A percentile compares a stretch with the other conserved stretches of the same genome.
Conservation (phyloP, 2,797 vertebrate species). For the Falco concolor region DNA sequence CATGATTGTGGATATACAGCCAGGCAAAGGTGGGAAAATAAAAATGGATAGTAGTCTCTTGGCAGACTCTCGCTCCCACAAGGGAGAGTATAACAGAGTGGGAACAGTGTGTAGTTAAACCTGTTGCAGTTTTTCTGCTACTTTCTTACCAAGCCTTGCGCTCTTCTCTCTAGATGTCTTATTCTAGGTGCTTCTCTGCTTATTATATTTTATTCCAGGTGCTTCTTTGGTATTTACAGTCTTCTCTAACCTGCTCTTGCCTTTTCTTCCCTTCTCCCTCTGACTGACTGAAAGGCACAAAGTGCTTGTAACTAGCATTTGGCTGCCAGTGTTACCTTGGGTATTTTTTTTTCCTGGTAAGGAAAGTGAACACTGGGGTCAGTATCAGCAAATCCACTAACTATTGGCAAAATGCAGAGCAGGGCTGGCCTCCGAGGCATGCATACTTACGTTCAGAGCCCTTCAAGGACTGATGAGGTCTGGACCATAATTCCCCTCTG, state of each 20-base stretch:
- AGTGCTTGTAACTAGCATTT: neutral
- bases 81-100: neutral
- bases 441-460: neutral
- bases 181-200: neutral
- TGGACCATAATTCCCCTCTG: neutral
- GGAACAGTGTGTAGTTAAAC: neutral
- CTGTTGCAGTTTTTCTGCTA: neutral
- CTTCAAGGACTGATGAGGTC: neutral
- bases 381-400: neutral
- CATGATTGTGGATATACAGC: constrained; percentile 75
- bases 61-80: rapidly evolving
- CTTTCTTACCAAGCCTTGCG: neutral
- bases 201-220: neutral
- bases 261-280: neutral
- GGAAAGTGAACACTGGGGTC: rapidly evolving
- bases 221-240: neutral
- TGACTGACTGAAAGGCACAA: rapidly evolving
- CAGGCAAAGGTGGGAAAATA: constrained; percentile 73
- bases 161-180: neutral
- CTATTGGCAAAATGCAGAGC: neutral
- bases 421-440: neutral
- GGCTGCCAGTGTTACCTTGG: neutral
- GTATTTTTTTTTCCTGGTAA: neutral
- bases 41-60: neutral
- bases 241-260: neutral